A percentile compares a stretch with the other conserved stretches of the same genome.
phyloP scores from a whole-genome alignment of 2,888 invertebrate genomes.

The Nomada ruficornis region DNA sequence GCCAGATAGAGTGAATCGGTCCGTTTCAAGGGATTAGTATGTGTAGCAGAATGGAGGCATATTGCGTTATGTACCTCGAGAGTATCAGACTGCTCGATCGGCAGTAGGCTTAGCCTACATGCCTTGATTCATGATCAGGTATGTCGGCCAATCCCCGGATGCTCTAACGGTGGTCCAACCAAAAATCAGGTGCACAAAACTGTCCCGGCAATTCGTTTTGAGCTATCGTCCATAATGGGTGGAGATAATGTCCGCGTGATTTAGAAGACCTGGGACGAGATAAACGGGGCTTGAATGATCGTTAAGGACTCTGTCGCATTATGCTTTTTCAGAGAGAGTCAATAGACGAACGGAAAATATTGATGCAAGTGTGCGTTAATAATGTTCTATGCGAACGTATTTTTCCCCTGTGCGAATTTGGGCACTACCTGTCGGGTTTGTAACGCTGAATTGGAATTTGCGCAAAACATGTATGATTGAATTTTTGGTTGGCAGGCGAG shows the following conservation, averaged over 20 bases:
- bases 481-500: too few relatives aligned
- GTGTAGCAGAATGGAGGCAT: slow-evolving; percentile 65
- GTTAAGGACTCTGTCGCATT: not conserved
- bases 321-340: not conserved
- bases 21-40: slow-evolving; percentile 71
- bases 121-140: slow-evolving; percentile 66
- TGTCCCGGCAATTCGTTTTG: slow-evolving; percentile 42
- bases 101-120: slow-evolving; percentile 71
- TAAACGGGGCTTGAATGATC: not conserved
- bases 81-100: slow-evolving; percentile 69
- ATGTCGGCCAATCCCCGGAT: slow-evolving; percentile 55
- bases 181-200: slow-evolving; percentile 45
- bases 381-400: too few relatives aligned
- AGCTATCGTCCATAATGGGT: slow-evolving; percentile 28
- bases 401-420: too few relatives aligned
- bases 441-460: too few relatives aligned
- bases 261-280: slow-evolving; percentile 19
- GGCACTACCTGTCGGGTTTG: too few relatives aligned
- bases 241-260: slow-evolving; percentile 33
- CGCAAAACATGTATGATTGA: too few relatives aligned
- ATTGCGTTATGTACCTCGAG: slow-evolving; percentile 65
- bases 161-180: slow-evolving; percentile 41
- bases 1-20: slow-evolving; percentile 63
- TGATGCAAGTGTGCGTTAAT: too few relatives aligned
- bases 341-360: not conserved